Evolutionary conservation across 64 coral and sea anemone species (phyloP).

Genomic region (Orbicella faveolata): DNA sequence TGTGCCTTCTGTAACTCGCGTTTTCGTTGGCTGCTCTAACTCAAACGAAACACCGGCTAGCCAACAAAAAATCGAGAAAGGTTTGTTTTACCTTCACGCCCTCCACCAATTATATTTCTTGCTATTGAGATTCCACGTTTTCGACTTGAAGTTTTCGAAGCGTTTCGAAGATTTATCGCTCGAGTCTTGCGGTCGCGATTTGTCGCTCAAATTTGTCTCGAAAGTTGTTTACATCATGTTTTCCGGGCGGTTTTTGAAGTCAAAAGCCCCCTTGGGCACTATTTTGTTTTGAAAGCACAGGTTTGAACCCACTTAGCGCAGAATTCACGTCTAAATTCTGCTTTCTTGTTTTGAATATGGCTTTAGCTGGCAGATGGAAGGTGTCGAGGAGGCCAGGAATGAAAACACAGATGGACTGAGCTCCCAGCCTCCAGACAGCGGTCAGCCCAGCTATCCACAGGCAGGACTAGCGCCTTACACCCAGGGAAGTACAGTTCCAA

Average conservation of each 20-base stretch:
- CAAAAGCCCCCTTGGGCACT: constrained; percentile 48
- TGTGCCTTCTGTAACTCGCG: constrained; percentile 91
- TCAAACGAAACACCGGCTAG: constrained; percentile 99
- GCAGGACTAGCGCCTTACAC: constrained; percentile 65
- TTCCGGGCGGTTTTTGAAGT: constrained; percentile 42
- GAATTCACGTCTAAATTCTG: constrained; percentile 1
- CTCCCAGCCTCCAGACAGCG: constrained; percentile 28
- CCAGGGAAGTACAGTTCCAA: constrained; percentile 80
- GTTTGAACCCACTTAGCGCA: not conserved
- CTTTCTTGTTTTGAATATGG: constrained; percentile 37
- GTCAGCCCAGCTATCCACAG: constrained; percentile 76
- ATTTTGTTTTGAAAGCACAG: constrained; percentile 13
- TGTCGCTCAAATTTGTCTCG: not conserved
- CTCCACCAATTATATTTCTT: constrained; percentile 98
- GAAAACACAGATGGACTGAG: constrained; percentile 72
- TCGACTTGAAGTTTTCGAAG: constrained; percentile 52
- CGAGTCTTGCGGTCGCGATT: constrained; percentile 20
- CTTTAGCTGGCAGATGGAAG: constrained; percentile 37
- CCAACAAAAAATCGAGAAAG: constrained; percentile 99
- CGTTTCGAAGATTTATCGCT: constrained; percentile 29
- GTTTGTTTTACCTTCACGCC: constrained; percentile 99
- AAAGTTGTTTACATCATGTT: constrained; percentile 27
- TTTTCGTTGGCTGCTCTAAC: constrained; percentile 99
- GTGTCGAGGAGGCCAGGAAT: constrained; percentile 72
- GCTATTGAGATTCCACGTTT: constrained; percentile 70